These are phyloP conservation scores for Gymnothorax javanicus DNA, from an alignment of 2,797 vertebrate genomes.

Conservation along the genomic window DNA sequence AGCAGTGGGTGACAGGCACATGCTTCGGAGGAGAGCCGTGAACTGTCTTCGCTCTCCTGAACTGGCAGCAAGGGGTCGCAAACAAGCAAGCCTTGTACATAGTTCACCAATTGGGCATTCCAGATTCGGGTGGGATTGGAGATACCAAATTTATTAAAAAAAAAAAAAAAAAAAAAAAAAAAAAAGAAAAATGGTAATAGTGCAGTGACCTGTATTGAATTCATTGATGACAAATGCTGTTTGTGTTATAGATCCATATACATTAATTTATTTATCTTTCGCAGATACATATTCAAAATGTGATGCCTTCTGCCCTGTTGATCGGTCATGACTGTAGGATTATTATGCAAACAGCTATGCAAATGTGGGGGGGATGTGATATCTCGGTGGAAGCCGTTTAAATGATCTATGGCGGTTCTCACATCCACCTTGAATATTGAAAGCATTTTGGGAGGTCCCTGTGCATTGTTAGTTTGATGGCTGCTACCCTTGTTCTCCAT, in stretches of 20 bases:
- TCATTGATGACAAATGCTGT: slow-evolving; percentile 2
- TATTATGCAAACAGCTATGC: slow-evolving; percentile 13
- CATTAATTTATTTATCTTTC: not conserved
- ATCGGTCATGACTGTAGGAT: slow-evolving; percentile 10
- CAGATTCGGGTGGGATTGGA: too few species aligned
- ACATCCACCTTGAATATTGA: slow-evolving; percentile 66
- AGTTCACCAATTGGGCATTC: too few species aligned
- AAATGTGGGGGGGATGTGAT: slow-evolving; percentile 66
- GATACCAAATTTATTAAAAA: not conserved
- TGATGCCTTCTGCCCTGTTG: not conserved
- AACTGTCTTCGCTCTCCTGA: too few species aligned
- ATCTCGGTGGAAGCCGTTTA: slow-evolving; percentile 77
- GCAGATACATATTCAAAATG: not conserved
- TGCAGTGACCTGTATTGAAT: not conserved
- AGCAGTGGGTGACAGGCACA: too few species aligned
- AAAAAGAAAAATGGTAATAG: not conserved
- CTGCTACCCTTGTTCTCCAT: slow-evolving; percentile 73
- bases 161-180: not conserved
- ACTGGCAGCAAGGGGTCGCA: too few species aligned
- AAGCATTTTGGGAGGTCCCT: slow-evolving; percentile 78
- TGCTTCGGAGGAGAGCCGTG: too few species aligned
- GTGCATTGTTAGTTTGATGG: slow-evolving; percentile 65
- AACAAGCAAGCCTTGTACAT: too few species aligned
- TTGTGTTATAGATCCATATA: not conserved
- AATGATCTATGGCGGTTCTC: slow-evolving; percentile 69